Percentiles rank a stretch among this genome's conserved stretches.
Conservation (phyloP, 1,140 invertebrate species). For the Nasonia giraulti region DNA sequence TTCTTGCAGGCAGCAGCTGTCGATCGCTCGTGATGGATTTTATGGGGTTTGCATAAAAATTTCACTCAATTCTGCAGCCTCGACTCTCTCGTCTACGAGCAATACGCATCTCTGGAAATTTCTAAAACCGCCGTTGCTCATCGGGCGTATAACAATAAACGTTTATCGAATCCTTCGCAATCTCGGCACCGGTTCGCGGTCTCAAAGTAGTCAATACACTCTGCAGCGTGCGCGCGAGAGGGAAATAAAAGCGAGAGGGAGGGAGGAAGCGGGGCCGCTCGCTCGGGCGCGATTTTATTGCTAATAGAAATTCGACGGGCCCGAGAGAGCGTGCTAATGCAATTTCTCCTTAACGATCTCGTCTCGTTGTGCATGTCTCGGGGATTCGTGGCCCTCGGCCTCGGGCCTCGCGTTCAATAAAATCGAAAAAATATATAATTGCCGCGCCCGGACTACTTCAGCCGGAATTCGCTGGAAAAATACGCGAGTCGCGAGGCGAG, state of each 20-base stretch:
- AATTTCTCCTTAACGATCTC: constrained; percentile 8
- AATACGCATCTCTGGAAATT: too few relatives aligned
- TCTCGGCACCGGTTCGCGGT: background rate
- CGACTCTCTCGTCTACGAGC: too few relatives aligned
- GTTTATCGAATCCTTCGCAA: too few relatives aligned
- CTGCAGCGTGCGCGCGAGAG: background rate
- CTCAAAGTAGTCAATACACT: background rate
- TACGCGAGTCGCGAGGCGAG: too few relatives aligned
- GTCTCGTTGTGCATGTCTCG: background rate
- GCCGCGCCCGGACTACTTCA: too few relatives aligned
- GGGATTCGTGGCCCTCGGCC: constrained; percentile 24
- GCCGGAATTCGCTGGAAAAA: background rate
- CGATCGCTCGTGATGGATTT: too few relatives aligned
- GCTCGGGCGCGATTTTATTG: constrained; percentile 1
- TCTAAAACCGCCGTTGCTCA: too few relatives aligned
- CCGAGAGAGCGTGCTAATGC: constrained; percentile 12
- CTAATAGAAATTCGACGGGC: constrained; percentile 35
- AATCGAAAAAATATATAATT: constrained; percentile 1
- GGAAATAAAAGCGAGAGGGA: constrained; percentile 32
- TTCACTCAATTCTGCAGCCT: too few relatives aligned
- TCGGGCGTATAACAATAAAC: too few relatives aligned
- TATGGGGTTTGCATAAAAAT: too few relatives aligned
- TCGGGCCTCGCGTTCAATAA: background rate
- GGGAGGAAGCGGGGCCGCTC: constrained; percentile 24
- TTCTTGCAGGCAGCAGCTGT: too few relatives aligned